A percentile compares a stretch with the other conserved stretches of the same genome.
Evolutionary conservation across 30 jellyfish, hydroid and myxozoan genomes (phyloP).

Genomic region (Aurelia aurita): DNA sequence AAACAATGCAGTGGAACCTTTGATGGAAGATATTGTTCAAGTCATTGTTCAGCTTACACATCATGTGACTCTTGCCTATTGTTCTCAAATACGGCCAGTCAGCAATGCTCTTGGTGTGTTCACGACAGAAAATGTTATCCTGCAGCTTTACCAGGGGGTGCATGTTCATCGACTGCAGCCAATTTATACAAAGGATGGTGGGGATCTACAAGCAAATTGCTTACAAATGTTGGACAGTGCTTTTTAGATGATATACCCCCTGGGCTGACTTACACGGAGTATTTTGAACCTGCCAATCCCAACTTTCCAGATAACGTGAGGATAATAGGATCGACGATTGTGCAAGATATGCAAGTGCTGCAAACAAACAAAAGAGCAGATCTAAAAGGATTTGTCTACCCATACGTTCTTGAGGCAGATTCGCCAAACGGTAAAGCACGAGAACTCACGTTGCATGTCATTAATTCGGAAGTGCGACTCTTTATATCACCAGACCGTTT

Average conservation of each 20-base stretch:
- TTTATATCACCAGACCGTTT: conserved; percentile 22
- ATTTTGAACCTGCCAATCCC: conserved; percentile 44
- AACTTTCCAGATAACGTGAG: conserved; percentile 79
- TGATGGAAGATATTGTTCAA: conserved; percentile 39
- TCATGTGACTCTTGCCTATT: conserved; percentile 76
- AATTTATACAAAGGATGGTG: conserved; percentile 64
- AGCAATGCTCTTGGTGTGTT: conserved; percentile 69
- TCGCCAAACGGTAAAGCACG: conserved; percentile 34
- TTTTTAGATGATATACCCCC: conserved; percentile 52
- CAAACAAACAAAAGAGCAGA: background rate
- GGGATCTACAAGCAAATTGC: conserved; percentile 48
- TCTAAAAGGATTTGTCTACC: conserved; percentile 68
- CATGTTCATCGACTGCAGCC: conserved; percentile 27
- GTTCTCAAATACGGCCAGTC: conserved; percentile 22
- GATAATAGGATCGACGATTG: background rate
- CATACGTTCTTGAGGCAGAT: conserved; percentile 50
- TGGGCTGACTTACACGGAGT: conserved; percentile 62
- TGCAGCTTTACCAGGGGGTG: conserved; percentile 45
- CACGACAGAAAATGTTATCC: conserved; percentile 60
- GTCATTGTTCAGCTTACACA: conserved; percentile 61
- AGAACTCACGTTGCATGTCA: conserved; percentile 32
- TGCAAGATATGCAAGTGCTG: background rate
- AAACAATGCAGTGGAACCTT: conserved; percentile 34
- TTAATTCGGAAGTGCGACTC: conserved; percentile 1
- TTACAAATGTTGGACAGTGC: conserved; percentile 50